Conservation (phyloP, 2,113 vertebrate genomes). For the Callorhinus ursinus region DNA sequence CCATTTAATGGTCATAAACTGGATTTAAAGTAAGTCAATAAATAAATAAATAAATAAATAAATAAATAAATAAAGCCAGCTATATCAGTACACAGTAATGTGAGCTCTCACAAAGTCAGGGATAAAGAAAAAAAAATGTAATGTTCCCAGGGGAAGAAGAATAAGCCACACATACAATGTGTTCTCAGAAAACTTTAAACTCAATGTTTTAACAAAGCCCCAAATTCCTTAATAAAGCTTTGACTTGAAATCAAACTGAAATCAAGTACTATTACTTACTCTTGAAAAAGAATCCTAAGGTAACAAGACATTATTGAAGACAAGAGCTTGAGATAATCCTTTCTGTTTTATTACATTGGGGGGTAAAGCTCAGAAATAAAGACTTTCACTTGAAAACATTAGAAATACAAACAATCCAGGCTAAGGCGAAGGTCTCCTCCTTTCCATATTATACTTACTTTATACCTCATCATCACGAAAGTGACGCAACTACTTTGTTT, state of each 20-base stretch:
- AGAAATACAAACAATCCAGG: background rate
- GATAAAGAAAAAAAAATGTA: background rate
- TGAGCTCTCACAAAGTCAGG: background rate
- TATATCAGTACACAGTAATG: background rate
- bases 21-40: background rate
- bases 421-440: background rate
- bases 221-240: background rate
- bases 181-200: background rate
- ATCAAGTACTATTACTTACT: background rate
- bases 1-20: background rate
- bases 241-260: slow-evolving; percentile 30
- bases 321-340: background rate
- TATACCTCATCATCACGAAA: background rate
- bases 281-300: background rate
- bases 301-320: background rate
- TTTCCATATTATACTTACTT: background rate
- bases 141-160: background rate
- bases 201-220: background rate
- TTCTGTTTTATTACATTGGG: background rate
- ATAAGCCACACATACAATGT: background rate
- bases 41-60: background rate
- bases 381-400: background rate
- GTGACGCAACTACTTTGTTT: background rate
- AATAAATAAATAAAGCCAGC: background rate
- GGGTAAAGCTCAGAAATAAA: background rate